Evolutionary conservation across 2,797 vertebrate genomes (phyloP), one percentile per base, ranked within the genome.

Genomic region (Catostomus latipinnis): DNA sequence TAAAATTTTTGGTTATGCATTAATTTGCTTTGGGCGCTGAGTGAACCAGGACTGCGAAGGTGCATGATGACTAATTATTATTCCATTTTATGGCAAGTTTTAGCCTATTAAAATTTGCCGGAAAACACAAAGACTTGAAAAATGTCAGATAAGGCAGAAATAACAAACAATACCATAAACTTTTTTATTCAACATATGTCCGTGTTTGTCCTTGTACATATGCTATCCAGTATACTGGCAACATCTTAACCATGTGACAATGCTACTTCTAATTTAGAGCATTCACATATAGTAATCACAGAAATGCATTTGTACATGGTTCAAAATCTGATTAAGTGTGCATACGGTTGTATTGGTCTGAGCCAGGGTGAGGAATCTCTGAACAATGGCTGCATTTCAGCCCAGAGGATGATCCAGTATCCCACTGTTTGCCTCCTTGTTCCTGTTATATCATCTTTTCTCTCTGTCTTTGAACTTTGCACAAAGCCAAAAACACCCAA

Each of bases 351-450:
- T 71, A 48, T 80, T 71, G 54, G 73, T 69, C 57, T 74, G 62
- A 71, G 56, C 83, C 78, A 83, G 34, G 53, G 45, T 78, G 46
- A 61, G 74, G 72, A 60, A 77, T 71, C 54, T 71, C 61, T 14
- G 62, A 81, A 84, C 78, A 86, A 83, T 79, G 75, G 82, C 14
- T 73, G 65, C 71, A 72, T 63, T 79, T 66, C 63, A 60, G 65
- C 53, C 74, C 56, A 67, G 78, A 71, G 71, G n/a, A 76, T 82
- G 76, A 79, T 83, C 81, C 70, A 80, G 68, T 76, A 66, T 81
- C 79, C 43, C 66, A 80, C 52, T 75, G 73, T 79, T 80, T 82
- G 66, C 34, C 75, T 85, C 68, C 60, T 82, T 78, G 74, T 81
- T 76, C 62, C 34, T 63, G 54, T 62, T 75, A 50, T 78, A 53